Conservation (phyloP, 1,140 invertebrate genomes). For the Oscheius sp. region DNA sequence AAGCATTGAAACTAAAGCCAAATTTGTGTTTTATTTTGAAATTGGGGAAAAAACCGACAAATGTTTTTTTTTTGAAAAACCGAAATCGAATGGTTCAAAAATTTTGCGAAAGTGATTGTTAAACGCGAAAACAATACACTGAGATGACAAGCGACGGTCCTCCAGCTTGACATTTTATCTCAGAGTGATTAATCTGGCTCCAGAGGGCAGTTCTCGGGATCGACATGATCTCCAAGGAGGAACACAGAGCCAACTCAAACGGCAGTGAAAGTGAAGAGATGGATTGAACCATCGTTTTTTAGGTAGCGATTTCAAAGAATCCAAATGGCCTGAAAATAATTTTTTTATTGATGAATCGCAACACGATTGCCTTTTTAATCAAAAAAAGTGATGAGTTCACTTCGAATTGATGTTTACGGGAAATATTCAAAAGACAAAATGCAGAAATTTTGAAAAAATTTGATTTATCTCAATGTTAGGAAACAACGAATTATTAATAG, state of each 20-base stretch:
- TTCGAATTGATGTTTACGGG: no score
- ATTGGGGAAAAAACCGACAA: not conserved
- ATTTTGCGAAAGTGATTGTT: not conserved
- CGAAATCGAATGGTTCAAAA: not conserved
- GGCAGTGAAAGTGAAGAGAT: slow-evolving; percentile 89
- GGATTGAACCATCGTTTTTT: slow-evolving; percentile 98
- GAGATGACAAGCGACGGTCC: slow-evolving; percentile 95
- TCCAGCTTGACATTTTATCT: slow-evolving; percentile 87
- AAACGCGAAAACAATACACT: slow-evolving; percentile 58
- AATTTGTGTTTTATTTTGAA: not conserved
- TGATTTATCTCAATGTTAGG: no score
- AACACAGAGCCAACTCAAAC: slow-evolving; percentile 92
- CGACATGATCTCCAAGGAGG: slow-evolving; percentile 95
- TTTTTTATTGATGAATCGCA: not conserved
- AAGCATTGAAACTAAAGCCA: not conserved
- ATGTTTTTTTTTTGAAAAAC: not conserved
- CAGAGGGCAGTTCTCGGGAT: slow-evolving; percentile 98
- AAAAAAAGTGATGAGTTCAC: no score
- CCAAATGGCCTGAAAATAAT: slow-evolving; percentile 73
- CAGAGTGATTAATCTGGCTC: slow-evolving; percentile 89
- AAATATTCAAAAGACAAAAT: no score
- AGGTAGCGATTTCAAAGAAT: slow-evolving; percentile 95
- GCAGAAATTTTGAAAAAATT: no score
- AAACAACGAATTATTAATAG: no score
- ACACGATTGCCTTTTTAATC: no score